A percentile compares a stretch with the other conserved stretches of the same genome.
These are phyloP conservation scores for Clarias magur DNA, from an alignment of 2,113 vertebrate species.

Conservation along the genomic window DNA sequence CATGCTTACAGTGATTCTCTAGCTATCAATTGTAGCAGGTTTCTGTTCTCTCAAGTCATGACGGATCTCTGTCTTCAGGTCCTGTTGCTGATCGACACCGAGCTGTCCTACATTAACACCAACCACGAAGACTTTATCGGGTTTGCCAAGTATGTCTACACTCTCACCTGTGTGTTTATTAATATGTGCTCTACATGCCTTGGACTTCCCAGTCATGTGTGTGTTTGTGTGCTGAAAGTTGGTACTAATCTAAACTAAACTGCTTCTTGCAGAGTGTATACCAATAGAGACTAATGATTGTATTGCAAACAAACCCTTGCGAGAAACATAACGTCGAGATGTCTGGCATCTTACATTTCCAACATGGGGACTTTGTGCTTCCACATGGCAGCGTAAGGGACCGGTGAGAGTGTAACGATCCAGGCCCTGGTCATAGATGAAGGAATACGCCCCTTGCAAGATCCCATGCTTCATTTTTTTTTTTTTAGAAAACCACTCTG, in stretches of 20 bases:
- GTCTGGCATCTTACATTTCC: not conserved
- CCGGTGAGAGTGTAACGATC: not conserved
- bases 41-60: not conserved
- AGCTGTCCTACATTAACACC: constrained; percentile 98
- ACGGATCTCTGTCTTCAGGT: constrained; percentile 70
- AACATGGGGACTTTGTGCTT: not conserved
- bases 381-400: not conserved
- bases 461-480: not conserved
- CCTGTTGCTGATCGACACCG: constrained; percentile 93
- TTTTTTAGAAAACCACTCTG: not conserved
- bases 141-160: constrained; percentile 88
- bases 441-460: not conserved
- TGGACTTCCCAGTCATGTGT: constrained; percentile 20
- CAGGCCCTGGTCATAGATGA: not conserved
- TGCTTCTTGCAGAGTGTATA: not conserved
- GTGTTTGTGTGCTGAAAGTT: constrained; percentile 6
- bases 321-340: not conserved
- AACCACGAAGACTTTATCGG: constrained; percentile 99
- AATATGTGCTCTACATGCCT: not conserved
- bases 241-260: constrained; percentile 15
- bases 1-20: no score
- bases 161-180: not conserved
- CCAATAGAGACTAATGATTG: not conserved
- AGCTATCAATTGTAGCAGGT: no score
- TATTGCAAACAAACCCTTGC: not conserved